Evolutionary conservation across 1,140 invertebrate genomes (phyloP).

Genomic region (Drosophila parvula): DNA sequence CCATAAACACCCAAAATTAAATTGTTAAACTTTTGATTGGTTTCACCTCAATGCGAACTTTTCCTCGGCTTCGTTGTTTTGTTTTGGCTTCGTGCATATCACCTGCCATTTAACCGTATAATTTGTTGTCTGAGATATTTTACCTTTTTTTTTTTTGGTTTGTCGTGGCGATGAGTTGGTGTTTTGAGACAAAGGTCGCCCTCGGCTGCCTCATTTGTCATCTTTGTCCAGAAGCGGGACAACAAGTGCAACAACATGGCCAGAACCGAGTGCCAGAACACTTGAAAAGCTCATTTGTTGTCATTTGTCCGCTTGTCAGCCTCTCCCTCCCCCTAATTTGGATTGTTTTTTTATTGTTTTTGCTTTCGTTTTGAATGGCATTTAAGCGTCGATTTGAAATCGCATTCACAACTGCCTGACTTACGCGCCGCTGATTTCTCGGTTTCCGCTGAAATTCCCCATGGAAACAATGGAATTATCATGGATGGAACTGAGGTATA

Average conservation of each 20-base stretch:
- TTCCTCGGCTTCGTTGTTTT: neutral
- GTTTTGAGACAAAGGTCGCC: conserved; percentile 38
- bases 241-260: conserved; percentile 58
- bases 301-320: conserved; percentile 61
- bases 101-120: conserved; percentile 62
- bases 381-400: conserved; percentile 74
- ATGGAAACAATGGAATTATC: conserved; percentile 57
- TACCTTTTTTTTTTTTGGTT: conserved; percentile 23
- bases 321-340: conserved; percentile 27
- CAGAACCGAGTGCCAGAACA: conserved; percentile 52
- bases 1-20: neutral
- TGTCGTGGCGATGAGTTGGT: conserved; percentile 48
- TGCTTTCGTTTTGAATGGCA: conserved; percentile 66
- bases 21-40: conserved; percentile 36
- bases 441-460: conserved; percentile 45
- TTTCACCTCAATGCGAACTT: conserved; percentile 9
- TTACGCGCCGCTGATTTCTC: conserved; percentile 67
- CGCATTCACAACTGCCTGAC: conserved; percentile 69
- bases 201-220: conserved; percentile 44
- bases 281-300: conserved; percentile 77
- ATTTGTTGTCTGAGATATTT: conserved; percentile 52
- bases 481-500: conserved; percentile 6
- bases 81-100: conserved; percentile 19
- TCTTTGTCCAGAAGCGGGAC: conserved; percentile 41
- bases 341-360: conserved; percentile 53